These are phyloP conservation scores for Neoitamus cyanurus DNA, from an alignment of 2,888 invertebrate species.

Conservation along the genomic window DNA sequence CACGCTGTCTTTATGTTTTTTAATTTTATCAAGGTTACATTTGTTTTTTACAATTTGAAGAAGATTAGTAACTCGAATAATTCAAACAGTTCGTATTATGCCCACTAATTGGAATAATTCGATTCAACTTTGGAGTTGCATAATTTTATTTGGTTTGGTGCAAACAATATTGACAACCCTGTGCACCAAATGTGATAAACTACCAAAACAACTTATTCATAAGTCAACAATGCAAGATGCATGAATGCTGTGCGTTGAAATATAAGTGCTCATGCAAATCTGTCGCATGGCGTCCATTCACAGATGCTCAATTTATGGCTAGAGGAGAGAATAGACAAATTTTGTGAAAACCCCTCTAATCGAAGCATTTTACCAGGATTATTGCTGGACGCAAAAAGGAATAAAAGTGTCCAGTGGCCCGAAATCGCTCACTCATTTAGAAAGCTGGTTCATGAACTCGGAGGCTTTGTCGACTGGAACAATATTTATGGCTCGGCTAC, in stretches of 20 bases:
- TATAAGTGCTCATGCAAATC: background rate
- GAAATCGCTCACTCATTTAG: conserved; percentile 41
- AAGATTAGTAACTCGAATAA: too few species aligned
- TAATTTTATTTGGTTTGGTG: too few species aligned
- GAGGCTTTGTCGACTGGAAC: conserved; percentile 43
- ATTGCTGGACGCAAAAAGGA: background rate
- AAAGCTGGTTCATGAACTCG: conserved; percentile 39
- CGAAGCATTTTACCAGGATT: background rate
- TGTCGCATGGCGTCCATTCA: background rate
- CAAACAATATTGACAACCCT: too few species aligned
- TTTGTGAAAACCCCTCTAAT: background rate
- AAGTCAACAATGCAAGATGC: background rate
- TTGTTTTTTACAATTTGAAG: too few species aligned
- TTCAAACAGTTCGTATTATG: too few species aligned
- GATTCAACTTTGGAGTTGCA: too few species aligned
- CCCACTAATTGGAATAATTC: too few species aligned
- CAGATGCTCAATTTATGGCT: background rate
- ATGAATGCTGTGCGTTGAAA: background rate
- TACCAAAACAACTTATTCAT: too few species aligned
- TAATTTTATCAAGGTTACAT: too few species aligned
- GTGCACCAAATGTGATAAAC: too few species aligned
- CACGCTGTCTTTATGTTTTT: too few species aligned
- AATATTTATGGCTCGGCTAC: conserved; percentile 40
- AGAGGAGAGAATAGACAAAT: background rate
- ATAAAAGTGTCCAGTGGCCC: background rate